Base-by-base conservation (phyloP, 2,113 vertebrate species). In the Gallinago media region DNA sequence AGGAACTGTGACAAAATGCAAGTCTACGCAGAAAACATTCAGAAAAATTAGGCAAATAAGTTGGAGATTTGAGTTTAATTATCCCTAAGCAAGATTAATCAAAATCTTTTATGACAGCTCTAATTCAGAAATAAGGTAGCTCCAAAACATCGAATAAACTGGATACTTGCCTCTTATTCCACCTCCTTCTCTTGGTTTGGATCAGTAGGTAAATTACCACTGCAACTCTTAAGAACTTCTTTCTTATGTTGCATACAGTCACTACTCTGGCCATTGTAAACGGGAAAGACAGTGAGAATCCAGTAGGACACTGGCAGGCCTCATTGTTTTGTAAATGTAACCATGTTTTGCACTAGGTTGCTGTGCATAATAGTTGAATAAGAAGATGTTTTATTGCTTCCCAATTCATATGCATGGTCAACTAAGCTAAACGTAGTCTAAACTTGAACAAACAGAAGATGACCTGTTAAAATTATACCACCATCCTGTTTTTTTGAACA, bases 1-100 rank as follows among this genome's bases (percentile, higher is more conserved):
- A 94, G 75, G 59, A 90, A n/a, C 34, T 85, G 72, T 90, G 81
- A 85, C 92, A 85, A 86, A 86, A 86, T 76, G 52, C 95, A 96
- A 86, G 95, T 93, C 93, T 91, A 17, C 44, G 87, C 95, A 94
- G 52, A 38, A 84, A 96, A 62, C 58, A 83, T 79, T 85, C 71
- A 84, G 32, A 65, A 92, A 92, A 93, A 89, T 92, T 85, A 90
- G 44, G 67, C 78, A 88, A 89, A 94, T 93, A 79, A 47, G 56
- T 62, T 94, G 72, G 83, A 94, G 72, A 83, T 90, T 38, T 27
- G 44, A 83, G 27, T 94, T 92, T 80, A 74, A 74, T 93, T 88
- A 92, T 95, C 71, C 46, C 29, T 86, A 61, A 67, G 75, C 58
- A 79, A 86, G 76, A 85, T 70, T 80, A 88, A 93, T 90, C 90